phyloP scores from a whole-genome alignment of 2,888 invertebrate genomes.

The Crematogaster levior region DNA sequence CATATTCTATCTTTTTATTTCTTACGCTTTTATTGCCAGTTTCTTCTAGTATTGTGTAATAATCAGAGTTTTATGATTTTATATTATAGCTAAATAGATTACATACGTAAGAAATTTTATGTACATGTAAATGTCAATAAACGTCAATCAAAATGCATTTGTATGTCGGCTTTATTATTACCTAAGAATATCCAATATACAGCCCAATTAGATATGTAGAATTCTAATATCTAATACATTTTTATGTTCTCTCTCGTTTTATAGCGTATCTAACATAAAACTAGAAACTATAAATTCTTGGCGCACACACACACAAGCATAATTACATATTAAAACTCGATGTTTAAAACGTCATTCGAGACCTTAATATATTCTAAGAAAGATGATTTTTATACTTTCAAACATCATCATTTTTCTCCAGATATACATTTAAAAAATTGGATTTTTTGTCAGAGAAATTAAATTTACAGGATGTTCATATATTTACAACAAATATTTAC shows the following conservation, averaged over 20 bases:
- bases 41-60: background rate
- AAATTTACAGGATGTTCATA: background rate
- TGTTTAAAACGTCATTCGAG: background rate
- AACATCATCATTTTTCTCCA: background rate
- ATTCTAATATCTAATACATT: constrained; percentile 17
- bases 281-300: constrained; percentile 10
- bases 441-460: background rate
- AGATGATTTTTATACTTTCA: background rate
- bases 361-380: background rate
- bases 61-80: background rate
- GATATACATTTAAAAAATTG: background rate
- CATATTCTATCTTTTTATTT: background rate
- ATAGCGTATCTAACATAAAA: constrained; percentile 38
- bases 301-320: too few relatives aligned
- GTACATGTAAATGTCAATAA: background rate
- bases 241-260: constrained; percentile 28
- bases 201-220: constrained; percentile 14
- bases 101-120: background rate
- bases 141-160: background rate
- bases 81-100: background rate
- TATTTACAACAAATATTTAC: too few relatives aligned
- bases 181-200: background rate
- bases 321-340: constrained; percentile 15
- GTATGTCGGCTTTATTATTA: background rate
- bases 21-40: background rate